Evolutionary conservation across 2,113 vertebrate genomes (phyloP), one percentile per base, ranked within the genome.

Genomic region (Loxodonta africana): DNA sequence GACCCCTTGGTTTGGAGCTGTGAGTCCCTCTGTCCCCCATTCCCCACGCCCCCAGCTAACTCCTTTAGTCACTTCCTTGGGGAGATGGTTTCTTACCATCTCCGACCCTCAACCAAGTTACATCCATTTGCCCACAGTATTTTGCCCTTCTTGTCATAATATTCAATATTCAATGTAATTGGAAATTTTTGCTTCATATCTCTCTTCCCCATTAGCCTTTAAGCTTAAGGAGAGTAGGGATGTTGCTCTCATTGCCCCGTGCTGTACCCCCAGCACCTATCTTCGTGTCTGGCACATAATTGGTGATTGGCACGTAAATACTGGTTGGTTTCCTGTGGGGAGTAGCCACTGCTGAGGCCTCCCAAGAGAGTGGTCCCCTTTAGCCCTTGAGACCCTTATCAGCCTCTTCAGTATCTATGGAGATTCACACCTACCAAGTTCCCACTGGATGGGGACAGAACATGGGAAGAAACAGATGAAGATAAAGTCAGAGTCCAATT

Each of bases 181-280:
- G 37, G 51, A 82, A 76, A 78, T 4, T 5, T 63, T 25, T 48
- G 21, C 44, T 82, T 86, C 57, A 26, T 15, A 11, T 28, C 30
- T 90, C 60, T 92, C 25, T 88, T 92, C 28, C 46, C 41, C 15
- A 60, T 30, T 90, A 46, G 78, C 73, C 65, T 92, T 71, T 44
- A 71, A 80, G 57, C 44, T 41, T 23, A 83, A 62, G 76, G n/a
- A 82, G 57, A 9, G n/a, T 23, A 77, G 74, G 41, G 12, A 63
- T 86, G 89, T 88, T 91, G 74, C 74, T 30, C 82, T 53, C 9
- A 0, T n/a, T 69, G 30, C 8, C 84, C 25, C 62, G 76, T 17
- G 26, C 18, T 48, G 67, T 83, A 77, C 57, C 33, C 37, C 20
- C 17, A 83, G 26, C 26, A 71, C 74, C 51, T 62, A 11, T 12